A percentile compares a stretch with the other conserved stretches of the same genome.
Evolutionary conservation across 2,888 invertebrate genomes (phyloP).

Genomic region (Dioctria rufipes): DNA sequence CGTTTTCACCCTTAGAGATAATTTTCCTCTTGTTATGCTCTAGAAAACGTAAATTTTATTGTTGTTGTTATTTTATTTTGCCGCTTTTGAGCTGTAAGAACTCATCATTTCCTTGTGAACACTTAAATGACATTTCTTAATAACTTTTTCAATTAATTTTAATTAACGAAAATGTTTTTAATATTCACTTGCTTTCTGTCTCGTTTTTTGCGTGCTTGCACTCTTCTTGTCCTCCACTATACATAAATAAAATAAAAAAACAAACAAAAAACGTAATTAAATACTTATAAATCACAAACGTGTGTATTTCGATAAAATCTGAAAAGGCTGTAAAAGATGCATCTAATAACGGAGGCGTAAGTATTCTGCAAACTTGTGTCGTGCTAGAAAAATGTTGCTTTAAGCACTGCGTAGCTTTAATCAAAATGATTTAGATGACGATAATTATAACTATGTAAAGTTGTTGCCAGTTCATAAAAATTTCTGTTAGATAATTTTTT

Average conservation of each 20-base stretch:
- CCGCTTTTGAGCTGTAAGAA: conserved; percentile 42
- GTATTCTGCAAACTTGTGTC: conserved; percentile 67
- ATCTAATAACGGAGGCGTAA: conserved; percentile 80
- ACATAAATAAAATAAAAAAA: conserved; percentile 29
- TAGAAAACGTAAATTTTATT: conserved; percentile 27
- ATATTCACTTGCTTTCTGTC: conserved; percentile 50
- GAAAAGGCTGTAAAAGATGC: conserved; percentile 80
- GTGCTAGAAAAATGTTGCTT: conserved; percentile 44
- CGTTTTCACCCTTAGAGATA: conserved; percentile 31
- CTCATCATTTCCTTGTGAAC: conserved; percentile 17
- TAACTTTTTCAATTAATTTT: conserved; percentile 29
- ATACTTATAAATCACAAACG: conserved; percentile 24
- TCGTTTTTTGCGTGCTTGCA: conserved; percentile 55
- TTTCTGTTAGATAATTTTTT: too few relatives aligned
- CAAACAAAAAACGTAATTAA: conserved; percentile 26
- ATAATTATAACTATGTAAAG: conserved; percentile 37
- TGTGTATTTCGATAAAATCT: conserved; percentile 58
- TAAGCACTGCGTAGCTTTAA: conserved; percentile 51
- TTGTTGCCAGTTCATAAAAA: not conserved
- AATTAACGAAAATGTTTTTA: conserved; percentile 37
- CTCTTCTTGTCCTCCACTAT: conserved; percentile 51
- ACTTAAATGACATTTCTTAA: conserved; percentile 10
- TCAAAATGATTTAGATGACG: not conserved
- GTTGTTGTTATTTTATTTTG: conserved; percentile 41
- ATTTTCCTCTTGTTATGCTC: conserved; percentile 21